These are phyloP conservation scores for Malthinus seriepunctatus DNA, from an alignment of 2,888 invertebrate species.

Conservation along the genomic window DNA sequence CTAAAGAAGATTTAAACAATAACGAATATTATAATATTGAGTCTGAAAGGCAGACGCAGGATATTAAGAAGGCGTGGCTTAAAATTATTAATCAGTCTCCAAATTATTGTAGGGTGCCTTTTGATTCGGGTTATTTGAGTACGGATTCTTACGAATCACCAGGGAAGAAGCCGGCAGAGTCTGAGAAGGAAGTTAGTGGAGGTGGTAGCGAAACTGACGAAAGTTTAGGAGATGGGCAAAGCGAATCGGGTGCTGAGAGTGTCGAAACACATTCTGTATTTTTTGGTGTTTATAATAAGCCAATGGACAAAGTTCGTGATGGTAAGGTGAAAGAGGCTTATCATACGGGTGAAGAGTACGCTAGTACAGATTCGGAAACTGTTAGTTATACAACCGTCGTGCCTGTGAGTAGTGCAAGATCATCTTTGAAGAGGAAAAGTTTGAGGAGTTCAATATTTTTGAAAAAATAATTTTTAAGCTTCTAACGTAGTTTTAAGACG, in stretches of 20 bases:
- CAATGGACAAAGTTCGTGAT: constrained; percentile 40
- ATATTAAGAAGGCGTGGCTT: constrained; percentile 46
- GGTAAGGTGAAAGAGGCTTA: constrained; percentile 33
- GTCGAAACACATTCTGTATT: constrained; percentile 86
- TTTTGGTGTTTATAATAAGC: constrained; percentile 70
- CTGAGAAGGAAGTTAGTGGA: constrained; percentile 52
- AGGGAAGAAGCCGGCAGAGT: constrained; percentile 53
- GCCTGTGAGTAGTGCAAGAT: constrained; percentile 32
- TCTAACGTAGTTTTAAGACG: not conserved
- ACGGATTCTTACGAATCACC: constrained; percentile 73
- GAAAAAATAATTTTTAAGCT: not conserved
- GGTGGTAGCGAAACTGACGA: constrained; percentile 73
- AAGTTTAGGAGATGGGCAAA: constrained; percentile 75
- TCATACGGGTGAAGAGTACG: constrained; percentile 40
- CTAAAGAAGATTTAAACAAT: constrained; percentile 15
- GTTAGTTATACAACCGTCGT: constrained; percentile 57
- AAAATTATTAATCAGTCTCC: constrained; percentile 31
- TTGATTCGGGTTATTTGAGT: constrained; percentile 85
- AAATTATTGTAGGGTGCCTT: constrained; percentile 42
- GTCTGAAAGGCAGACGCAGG: constrained; percentile 23
- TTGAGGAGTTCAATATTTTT: constrained; percentile 1
- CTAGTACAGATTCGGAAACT: constrained; percentile 55
- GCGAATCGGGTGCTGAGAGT: constrained; percentile 87
- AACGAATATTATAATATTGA: constrained; percentile 11
- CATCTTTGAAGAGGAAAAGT: not conserved